These are phyloP conservation scores for Orthosia gracilis DNA, from an alignment of 2,888 invertebrate genomes.

Conservation along the genomic window DNA sequence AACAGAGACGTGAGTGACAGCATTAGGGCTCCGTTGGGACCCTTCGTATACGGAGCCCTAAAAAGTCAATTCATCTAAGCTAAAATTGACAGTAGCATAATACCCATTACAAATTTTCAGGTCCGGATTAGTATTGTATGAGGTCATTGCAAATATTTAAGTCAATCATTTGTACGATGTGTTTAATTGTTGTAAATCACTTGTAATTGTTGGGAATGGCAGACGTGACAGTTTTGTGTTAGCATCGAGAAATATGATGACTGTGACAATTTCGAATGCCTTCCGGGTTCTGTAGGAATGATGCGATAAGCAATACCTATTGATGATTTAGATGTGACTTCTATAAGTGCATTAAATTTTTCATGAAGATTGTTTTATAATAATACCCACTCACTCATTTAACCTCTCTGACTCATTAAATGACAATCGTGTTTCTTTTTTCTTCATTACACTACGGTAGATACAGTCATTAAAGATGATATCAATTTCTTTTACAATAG, in stretches of 20 bases:
- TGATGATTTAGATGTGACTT: background rate
- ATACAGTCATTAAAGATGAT: background rate
- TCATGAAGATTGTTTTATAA: too few species aligned
- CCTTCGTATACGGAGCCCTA: too few species aligned
- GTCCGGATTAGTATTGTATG: conserved; percentile 45
- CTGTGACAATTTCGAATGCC: conserved; percentile 2
- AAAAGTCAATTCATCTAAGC: background rate
- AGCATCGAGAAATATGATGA: conserved; percentile 30
- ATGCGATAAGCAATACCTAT: background rate
- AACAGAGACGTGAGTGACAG: too few species aligned
- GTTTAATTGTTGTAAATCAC: conserved; percentile 66
- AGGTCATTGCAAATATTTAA: conserved; percentile 54
- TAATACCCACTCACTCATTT: too few species aligned
- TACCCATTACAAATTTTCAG: background rate
- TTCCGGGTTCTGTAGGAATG: conserved; percentile 16
- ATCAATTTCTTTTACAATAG: background rate
- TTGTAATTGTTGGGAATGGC: conserved; percentile 54
- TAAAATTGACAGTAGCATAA: conserved; percentile 3
- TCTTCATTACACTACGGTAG: too few species aligned
- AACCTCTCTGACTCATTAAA: too few species aligned
- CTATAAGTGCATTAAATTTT: background rate
- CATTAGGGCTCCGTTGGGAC: too few species aligned
- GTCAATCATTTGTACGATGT: conserved; percentile 38
- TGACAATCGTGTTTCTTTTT: background rate
- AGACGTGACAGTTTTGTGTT: conserved; percentile 28